Evolutionary conservation across 2,888 invertebrate genomes (phyloP).

Genomic region (Diachrysia chrysitis): DNA sequence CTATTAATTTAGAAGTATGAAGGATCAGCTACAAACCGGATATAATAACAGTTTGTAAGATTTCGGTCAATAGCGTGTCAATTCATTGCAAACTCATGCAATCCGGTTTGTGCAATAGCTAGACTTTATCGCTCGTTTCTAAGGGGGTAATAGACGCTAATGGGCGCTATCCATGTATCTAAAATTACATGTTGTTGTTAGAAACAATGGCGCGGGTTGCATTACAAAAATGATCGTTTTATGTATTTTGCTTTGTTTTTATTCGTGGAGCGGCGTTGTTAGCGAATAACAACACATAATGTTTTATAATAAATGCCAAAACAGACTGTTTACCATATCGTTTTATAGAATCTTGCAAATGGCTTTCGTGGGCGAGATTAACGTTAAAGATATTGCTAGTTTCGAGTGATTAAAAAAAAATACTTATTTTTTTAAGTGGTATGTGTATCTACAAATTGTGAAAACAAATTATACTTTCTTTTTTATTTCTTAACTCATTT

Average conservation of each 20-base stretch:
- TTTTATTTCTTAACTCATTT: too few relatives aligned
- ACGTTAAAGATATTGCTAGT: background rate
- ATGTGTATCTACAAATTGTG: too few relatives aligned
- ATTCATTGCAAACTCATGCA: conserved; percentile 63
- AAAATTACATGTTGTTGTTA: conserved; percentile 22
- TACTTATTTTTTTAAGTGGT: too few relatives aligned
- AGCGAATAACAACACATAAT: conserved; percentile 31
- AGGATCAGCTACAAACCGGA: conserved; percentile 67
- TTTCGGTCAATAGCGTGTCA: conserved; percentile 68
- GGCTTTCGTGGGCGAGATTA: conserved; percentile 13
- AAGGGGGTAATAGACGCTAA: conserved; percentile 27
- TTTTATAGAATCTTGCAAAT: conserved; percentile 1
- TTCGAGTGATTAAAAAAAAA: background rate
- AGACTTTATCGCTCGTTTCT: conserved; percentile 37
- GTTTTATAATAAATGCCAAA: conserved; percentile 37
- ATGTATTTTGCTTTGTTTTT: conserved; percentile 9
- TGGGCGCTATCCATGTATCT: conserved; percentile 4
- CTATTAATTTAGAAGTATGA: conserved; percentile 31
- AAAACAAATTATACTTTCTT: too few relatives aligned
- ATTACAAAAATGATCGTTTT: conserved; percentile 6
- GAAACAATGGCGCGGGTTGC: background rate
- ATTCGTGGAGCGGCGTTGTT: conserved; percentile 2
- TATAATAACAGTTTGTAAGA: conserved; percentile 63
- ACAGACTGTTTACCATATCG: conserved; percentile 36
- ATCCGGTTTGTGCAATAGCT: conserved; percentile 63